A percentile compares a stretch with the other conserved stretches of the same genome.
These are phyloP conservation scores for Cettia cetti DNA, from an alignment of 2,113 vertebrate species.

Conservation along the genomic window DNA sequence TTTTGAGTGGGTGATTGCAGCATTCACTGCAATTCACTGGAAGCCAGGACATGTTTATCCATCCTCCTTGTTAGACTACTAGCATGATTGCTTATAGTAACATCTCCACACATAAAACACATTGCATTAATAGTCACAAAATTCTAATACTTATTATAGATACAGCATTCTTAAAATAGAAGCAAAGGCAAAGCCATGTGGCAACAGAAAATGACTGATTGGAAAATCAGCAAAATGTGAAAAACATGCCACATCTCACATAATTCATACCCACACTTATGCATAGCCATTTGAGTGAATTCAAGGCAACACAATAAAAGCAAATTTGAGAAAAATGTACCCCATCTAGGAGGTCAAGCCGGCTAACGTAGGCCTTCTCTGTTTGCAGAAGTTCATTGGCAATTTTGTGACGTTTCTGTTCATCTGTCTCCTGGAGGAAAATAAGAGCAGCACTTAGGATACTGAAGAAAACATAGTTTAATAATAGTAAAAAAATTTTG, in stretches of 20 bases:
- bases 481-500: not conserved
- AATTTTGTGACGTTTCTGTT: constrained; percentile 94
- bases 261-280: not conserved
- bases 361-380: constrained; percentile 90
- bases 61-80: not conserved
- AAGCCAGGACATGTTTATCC: not conserved
- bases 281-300: not conserved
- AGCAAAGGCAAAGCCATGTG: not conserved
- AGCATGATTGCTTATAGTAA: not conserved
- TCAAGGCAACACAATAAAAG: not conserved
- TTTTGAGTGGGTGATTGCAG: not conserved
- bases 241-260: not conserved
- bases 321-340: constrained; percentile 48
- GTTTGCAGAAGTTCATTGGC: constrained; percentile 94
- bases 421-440: constrained; percentile 86
- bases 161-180: not conserved
- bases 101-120: not conserved
- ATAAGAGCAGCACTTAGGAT: not conserved
- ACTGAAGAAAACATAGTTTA: not conserved
- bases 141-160: not conserved
- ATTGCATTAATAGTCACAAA: not conserved
- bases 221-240: not conserved
- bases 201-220: not conserved
- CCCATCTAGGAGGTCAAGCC: constrained; percentile 86
- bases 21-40: not conserved